Evolutionary conservation across 2,113 vertebrate species (phyloP).

Genomic region (Egretta garzetta): DNA sequence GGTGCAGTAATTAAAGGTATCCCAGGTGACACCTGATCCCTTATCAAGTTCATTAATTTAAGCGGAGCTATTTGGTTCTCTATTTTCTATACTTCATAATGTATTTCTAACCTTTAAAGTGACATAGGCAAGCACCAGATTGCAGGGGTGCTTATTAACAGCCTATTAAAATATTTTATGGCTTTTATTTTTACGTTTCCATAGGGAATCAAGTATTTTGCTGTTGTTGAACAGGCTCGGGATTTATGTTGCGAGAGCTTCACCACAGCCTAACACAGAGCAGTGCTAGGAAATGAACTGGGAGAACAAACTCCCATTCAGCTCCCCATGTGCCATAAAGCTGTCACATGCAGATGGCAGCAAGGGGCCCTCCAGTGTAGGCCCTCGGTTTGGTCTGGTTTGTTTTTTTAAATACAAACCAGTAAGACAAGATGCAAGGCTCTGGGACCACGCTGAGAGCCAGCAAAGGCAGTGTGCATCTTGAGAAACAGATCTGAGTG

Average conservation of each 20-base stretch:
- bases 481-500: background rate
- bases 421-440: background rate
- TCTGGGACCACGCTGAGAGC: background rate
- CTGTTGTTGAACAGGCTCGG: slow-evolving; percentile 19
- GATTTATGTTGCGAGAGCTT: slow-evolving; percentile 62
- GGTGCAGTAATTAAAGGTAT: slow-evolving; percentile 66
- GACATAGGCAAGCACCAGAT: slow-evolving; percentile 64
- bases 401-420: background rate
- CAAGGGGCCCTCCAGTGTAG: background rate
- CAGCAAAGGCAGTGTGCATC: rapidly evolving
- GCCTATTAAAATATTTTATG: slow-evolving; percentile 70
- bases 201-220: slow-evolving; percentile 57
- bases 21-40: slow-evolving; percentile 60
- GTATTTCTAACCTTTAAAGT: slow-evolving; percentile 69
- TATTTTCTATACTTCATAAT: slow-evolving; percentile 58
- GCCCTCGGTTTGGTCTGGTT: background rate
- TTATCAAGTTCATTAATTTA: slow-evolving; percentile 71
- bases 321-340: background rate
- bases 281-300: slow-evolving; percentile 26
- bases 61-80: slow-evolving; percentile 56
- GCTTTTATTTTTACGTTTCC: slow-evolving; percentile 48
- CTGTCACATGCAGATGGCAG: background rate
- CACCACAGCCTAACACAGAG: background rate
- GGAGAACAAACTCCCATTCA: slow-evolving; percentile 60
- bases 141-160: slow-evolving; percentile 54